Base-by-base conservation (phyloP, 2,797 vertebrate genomes). In the Microcaecilia unicolor region DNA sequence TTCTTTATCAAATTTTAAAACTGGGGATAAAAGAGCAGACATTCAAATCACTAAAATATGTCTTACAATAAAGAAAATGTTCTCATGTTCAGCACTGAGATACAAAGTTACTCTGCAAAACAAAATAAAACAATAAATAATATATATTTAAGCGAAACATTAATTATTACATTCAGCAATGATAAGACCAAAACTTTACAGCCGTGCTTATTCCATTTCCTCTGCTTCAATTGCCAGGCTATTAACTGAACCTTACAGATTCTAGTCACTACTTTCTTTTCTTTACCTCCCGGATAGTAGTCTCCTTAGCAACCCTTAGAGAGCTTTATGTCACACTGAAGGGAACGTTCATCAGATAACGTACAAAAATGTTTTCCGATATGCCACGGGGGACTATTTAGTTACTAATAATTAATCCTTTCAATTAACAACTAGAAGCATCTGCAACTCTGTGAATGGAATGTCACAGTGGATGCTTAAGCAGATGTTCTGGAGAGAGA, bases 321-420 rank as follows among this genome's bases (percentile, higher is more conserved):
- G 53, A 55, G 31, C 39, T 55, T 46, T 22, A 9, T 47, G 12
- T 25, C 47, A 15, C 10, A 30, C 11, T 33, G 12, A 38, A 32
- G 37, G 33, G 42, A 13, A 17, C 9, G 31, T 35, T 23, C 32
- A 45, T 19, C 10, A 23, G 15, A 15, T 55, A 50, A 56, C 48
- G 22, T 48, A 31, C 35, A 50, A 51, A 40, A 55, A 41, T 51
- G 56, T 74, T 58, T 51, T 70, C 50, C 61, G 72, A 84, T 84
- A 69, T 56, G 48, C 76, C 68, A 59, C 66, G 62, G 74, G 75
- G 74, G 78, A 69, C 55, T 52, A 46, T 36, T 54, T 67, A 52
- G 72, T 82, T 44, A 70, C 63, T 74, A 86, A 84, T 84, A 78
- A 68, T 84, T 87, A 84, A 85, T 85, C 67, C 55, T 62, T 66